Conservation (phyloP, 2,797 vertebrate species). For the Nothura maculosa region DNA sequence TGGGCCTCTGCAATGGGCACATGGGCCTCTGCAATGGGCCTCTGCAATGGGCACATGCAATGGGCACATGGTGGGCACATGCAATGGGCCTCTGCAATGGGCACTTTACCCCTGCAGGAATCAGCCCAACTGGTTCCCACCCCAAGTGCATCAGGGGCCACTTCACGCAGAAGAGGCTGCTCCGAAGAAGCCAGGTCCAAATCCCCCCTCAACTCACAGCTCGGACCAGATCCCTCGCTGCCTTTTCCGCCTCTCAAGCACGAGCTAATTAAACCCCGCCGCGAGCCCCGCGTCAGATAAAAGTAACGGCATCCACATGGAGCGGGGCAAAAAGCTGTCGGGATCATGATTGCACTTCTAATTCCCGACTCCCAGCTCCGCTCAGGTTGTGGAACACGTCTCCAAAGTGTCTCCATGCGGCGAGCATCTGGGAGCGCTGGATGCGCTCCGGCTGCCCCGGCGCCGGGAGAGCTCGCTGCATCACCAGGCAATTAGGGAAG, state of each 20-base stretch:
- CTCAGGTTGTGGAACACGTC: not conserved
- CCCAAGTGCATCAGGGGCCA: not conserved
- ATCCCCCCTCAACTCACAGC: fast-evolving
- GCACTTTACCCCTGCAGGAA: not conserved
- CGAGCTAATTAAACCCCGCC: not conserved
- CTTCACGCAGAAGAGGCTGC: not conserved
- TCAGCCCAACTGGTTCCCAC: not conserved
- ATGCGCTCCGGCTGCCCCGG: not conserved
- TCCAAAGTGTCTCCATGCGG: not conserved
- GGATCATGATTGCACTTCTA: not conserved
- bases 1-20: not conserved
- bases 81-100: not conserved
- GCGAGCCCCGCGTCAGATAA: fast-evolving
- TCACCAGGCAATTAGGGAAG: constrained; percentile 39
- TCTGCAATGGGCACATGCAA: not conserved
- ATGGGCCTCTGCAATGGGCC: not conserved
- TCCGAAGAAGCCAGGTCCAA: not conserved
- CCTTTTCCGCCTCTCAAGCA: not conserved
- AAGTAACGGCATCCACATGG: not conserved
- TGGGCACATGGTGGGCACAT: not conserved
- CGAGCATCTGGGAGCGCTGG: not conserved
- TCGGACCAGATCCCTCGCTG: not conserved
- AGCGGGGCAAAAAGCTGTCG: not conserved
- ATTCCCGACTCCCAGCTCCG: not conserved
- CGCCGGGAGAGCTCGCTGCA: not conserved